These are phyloP conservation scores for Cochlearius cochlearius DNA, from an alignment of 2,113 vertebrate species.

Conservation along the genomic window DNA sequence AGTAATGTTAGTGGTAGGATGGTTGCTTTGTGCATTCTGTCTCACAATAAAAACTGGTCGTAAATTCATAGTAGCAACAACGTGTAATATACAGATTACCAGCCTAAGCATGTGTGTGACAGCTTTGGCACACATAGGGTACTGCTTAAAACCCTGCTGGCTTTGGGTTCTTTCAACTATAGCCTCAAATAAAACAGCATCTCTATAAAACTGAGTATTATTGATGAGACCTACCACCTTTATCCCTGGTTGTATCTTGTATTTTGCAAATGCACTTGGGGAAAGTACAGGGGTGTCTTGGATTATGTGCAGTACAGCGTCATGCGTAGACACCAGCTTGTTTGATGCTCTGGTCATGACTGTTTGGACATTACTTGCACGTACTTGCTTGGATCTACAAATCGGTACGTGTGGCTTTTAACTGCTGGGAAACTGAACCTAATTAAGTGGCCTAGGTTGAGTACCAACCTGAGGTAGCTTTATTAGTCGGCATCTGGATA, in stretches of 20 bases:
- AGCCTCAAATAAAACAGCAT: background rate
- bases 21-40: background rate
- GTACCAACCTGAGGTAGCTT: background rate
- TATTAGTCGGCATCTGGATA: background rate
- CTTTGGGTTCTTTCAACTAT: background rate
- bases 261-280: background rate
- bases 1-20: background rate
- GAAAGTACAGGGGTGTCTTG: background rate
- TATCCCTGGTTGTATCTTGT: background rate
- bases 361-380: background rate
- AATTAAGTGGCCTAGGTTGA: background rate
- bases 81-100: background rate
- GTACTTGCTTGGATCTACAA: background rate
- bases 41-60: background rate
- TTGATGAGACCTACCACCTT: background rate
- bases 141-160: background rate
- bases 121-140: background rate
- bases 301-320: background rate
- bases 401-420: background rate
- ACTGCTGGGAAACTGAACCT: background rate
- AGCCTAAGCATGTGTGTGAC: background rate
- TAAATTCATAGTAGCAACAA: background rate
- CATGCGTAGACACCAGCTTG: rapidly evolving
- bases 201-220: background rate
- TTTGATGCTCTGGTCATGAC: background rate